Evolutionary conservation across 2,113 vertebrate species (phyloP).

Genomic region (Nerophis lumbriciformis): DNA sequence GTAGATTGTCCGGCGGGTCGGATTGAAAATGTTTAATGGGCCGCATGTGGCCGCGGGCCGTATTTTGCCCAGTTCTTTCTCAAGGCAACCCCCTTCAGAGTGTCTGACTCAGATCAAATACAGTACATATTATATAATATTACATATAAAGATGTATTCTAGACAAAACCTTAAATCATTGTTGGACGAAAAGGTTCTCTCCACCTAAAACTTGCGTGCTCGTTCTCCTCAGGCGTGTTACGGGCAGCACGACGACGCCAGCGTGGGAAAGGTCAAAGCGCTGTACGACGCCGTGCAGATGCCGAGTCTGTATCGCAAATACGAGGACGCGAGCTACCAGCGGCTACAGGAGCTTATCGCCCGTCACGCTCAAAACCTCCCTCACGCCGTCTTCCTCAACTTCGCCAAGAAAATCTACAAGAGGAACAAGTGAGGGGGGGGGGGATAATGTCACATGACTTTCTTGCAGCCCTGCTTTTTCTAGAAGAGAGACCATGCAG

Average conservation of each 20-base stretch:
- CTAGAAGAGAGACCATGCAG: no score
- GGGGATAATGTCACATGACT: no score
- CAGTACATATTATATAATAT: no score
- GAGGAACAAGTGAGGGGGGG: constrained; percentile 78
- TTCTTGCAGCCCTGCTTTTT: no score
- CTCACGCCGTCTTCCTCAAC: constrained; percentile 77
- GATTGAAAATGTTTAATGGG: no score
- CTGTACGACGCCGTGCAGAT: constrained; percentile 79
- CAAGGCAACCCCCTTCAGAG: no score
- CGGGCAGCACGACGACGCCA: constrained; percentile 75
- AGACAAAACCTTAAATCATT: not conserved
- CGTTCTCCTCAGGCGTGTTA: constrained; percentile 71
- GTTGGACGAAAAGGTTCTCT: not conserved
- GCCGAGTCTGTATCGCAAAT: constrained; percentile 63
- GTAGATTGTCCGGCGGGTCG: no score
- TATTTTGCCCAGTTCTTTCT: no score
- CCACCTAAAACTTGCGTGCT: not conserved
- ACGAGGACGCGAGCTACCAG: constrained; percentile 83
- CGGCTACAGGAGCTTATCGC: constrained; percentile 77
- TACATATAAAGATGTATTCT: not conserved
- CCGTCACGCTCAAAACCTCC: constrained; percentile 66
- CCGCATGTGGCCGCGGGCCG: no score
- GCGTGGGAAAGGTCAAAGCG: constrained; percentile 81
- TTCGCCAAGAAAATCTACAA: constrained; percentile 87
- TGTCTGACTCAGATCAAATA: no score